A percentile compares a stretch with the other conserved stretches of the same genome.
Evolutionary conservation across 92 coral and sea anemone genomes (phyloP).

Genomic region (Nematostella vectensis): DNA sequence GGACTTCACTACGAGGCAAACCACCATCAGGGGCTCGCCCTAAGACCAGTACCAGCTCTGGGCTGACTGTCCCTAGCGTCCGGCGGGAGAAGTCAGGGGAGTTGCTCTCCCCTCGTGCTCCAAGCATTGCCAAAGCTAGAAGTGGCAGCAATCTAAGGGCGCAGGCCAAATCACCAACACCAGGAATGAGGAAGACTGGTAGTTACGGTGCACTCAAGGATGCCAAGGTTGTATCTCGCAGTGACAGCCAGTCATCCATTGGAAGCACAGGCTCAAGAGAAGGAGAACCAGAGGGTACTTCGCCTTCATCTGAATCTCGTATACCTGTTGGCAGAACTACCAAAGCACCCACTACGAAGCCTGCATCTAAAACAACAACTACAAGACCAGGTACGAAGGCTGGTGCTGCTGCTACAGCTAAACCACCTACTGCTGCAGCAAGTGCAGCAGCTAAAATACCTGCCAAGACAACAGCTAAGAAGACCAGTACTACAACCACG

Average conservation of each 20-base stretch:
- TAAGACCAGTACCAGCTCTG: conserved; percentile 27
- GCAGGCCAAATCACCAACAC: conserved; percentile 40
- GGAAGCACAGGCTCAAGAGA: conserved; percentile 68
- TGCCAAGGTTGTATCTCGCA: conserved; percentile 19
- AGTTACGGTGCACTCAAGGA: conserved; percentile 27
- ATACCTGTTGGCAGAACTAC: conserved; percentile 13
- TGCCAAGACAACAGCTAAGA: conserved; percentile 19
- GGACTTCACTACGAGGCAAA: conserved; percentile 35
- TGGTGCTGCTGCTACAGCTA: conserved; percentile 4
- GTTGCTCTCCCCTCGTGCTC: conserved; percentile 34
- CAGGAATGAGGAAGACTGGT: conserved; percentile 35
- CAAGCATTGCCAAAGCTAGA: conserved; percentile 38
- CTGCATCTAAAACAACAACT: conserved; percentile 6
- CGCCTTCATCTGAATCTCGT: conserved; percentile 10
- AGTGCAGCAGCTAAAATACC: conserved; percentile 6
- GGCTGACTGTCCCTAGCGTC: conserved; percentile 61
- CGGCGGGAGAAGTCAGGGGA: conserved; percentile 83
- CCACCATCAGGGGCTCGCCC: conserved; percentile 70
- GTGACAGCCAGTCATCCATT: conserved; percentile 61
- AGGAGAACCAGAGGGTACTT: conserved; percentile 30
- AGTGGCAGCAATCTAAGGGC: conserved; percentile 59
- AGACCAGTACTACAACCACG: conserved; percentile 9
- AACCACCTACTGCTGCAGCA: conserved; percentile 1
- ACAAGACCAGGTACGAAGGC: conserved; percentile 18
- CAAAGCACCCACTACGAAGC: conserved; percentile 4